Evolutionary conservation across 2,113 vertebrate species (phyloP).

Genomic region (Sturnus vulgaris): DNA sequence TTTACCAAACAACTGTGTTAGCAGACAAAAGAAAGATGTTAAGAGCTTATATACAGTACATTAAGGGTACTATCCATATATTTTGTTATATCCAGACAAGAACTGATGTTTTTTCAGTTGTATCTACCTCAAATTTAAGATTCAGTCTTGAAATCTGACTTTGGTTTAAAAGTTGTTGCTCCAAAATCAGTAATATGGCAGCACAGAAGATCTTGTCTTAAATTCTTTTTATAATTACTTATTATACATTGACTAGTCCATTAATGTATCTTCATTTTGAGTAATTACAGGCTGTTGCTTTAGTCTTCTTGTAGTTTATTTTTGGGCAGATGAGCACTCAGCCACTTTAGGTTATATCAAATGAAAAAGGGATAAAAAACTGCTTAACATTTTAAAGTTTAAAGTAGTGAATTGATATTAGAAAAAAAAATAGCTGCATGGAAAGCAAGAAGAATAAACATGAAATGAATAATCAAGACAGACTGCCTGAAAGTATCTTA

Average conservation of each 20-base stretch:
- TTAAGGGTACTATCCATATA: not conserved
- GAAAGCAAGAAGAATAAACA: not conserved
- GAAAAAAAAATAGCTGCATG: not conserved
- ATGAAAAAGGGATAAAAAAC: not conserved
- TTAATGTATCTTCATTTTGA: not conserved
- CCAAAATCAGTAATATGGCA: not conserved
- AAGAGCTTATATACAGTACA: not conserved
- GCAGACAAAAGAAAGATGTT: not conserved
- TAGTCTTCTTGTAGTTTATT: not conserved
- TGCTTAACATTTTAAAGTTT: not conserved
- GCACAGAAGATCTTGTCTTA: not conserved
- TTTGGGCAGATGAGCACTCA: not conserved
- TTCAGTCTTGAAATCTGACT: not conserved
- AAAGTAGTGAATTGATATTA: not conserved
- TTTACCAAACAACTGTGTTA: not conserved
- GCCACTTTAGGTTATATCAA: not conserved
- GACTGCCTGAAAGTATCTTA: not conserved
- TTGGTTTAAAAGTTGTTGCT: not conserved
- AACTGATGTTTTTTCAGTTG: not conserved
- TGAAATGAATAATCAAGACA: not conserved
- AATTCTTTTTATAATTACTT: not conserved
- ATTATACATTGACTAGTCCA: not conserved
- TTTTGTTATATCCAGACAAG: not conserved
- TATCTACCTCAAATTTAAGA: not conserved
- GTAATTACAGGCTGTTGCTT: not conserved